phyloP scores from a whole-genome alignment of 2,113 vertebrate genomes.

The Melanostigma gelatinosum region DNA sequence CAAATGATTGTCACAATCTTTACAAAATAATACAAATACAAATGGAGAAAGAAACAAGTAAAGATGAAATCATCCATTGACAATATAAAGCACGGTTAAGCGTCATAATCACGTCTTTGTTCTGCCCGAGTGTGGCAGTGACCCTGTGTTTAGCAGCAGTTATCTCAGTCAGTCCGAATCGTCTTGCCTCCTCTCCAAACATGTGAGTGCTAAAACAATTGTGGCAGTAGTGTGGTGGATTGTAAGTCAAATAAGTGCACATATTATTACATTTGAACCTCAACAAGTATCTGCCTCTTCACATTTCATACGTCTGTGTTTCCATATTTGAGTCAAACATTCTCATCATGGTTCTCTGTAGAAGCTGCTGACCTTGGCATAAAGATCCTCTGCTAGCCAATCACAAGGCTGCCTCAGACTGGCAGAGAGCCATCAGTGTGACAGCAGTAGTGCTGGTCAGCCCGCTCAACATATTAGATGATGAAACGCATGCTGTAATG shows the following conservation, averaged over 20 bases:
- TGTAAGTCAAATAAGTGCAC: neutral
- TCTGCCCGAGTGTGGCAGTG: slow-evolving; percentile 3
- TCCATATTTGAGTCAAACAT: neutral
- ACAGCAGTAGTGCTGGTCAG: neutral
- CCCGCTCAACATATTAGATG: neutral
- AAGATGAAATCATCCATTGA: neutral
- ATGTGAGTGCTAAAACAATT: neutral
- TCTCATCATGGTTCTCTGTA: neutral
- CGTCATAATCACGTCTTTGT: neutral
- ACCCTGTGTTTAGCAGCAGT: neutral
- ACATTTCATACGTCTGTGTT: neutral
- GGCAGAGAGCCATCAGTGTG: slow-evolving; percentile 13
- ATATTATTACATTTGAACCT: neutral
- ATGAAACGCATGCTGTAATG: slow-evolving; percentile 5
- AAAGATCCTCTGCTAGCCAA: neutral
- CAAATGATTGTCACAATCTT: neutral
- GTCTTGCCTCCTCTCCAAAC: neutral
- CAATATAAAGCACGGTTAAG: neutral
- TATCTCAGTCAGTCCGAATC: neutral
- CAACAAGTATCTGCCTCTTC: neutral
- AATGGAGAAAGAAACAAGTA: neutral
- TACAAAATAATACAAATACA: neutral
- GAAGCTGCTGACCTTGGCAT: neutral
- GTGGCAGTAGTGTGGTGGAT: neutral
- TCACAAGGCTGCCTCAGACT: neutral